Conservation (phyloP, 2,888 invertebrate genomes). For the Catocala nupta region DNA sequence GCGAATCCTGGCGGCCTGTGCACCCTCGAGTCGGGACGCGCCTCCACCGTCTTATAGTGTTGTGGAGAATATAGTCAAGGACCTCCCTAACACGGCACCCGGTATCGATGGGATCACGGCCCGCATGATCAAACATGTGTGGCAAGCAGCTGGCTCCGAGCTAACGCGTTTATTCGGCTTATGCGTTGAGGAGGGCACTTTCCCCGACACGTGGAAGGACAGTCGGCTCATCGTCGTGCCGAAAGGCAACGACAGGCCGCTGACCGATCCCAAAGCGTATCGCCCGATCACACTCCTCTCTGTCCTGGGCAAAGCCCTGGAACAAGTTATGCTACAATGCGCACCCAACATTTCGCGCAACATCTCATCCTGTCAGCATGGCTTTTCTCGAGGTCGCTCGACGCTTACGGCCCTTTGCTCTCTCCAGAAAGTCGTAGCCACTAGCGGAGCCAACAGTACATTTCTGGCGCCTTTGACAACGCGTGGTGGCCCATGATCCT, state of each 20-base stretch:
- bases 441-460: slow-evolving; percentile 38
- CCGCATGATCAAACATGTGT: slow-evolving; percentile 37
- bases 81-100: slow-evolving; percentile 50
- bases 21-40: slow-evolving; percentile 35
- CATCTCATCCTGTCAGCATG: slow-evolving; percentile 49
- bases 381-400: slow-evolving; percentile 50
- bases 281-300: slow-evolving; percentile 54
- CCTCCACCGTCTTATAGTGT: slow-evolving; percentile 13
- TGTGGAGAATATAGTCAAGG: slow-evolving; percentile 31
- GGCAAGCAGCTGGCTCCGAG: slow-evolving; percentile 31
- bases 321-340: slow-evolving; percentile 42
- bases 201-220: slow-evolving; percentile 49
- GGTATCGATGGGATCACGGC: slow-evolving; percentile 52
- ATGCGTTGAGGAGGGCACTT: slow-evolving; percentile 45
- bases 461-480: slow-evolving; percentile 27
- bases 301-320: slow-evolving; percentile 53
- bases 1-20: slow-evolving; percentile 30
- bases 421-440: background rate
- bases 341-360: slow-evolving; percentile 24
- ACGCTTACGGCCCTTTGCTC: slow-evolving; percentile 45
- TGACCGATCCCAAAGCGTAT: slow-evolving; percentile 48
- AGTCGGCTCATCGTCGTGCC: slow-evolving; percentile 46
- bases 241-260: slow-evolving; percentile 45
- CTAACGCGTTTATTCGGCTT: slow-evolving; percentile 16
- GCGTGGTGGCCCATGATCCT: slow-evolving; percentile 60